Base-by-base conservation (phyloP, 2,113 vertebrate species). In the Gnathonemus echidnorhynchus region DNA sequence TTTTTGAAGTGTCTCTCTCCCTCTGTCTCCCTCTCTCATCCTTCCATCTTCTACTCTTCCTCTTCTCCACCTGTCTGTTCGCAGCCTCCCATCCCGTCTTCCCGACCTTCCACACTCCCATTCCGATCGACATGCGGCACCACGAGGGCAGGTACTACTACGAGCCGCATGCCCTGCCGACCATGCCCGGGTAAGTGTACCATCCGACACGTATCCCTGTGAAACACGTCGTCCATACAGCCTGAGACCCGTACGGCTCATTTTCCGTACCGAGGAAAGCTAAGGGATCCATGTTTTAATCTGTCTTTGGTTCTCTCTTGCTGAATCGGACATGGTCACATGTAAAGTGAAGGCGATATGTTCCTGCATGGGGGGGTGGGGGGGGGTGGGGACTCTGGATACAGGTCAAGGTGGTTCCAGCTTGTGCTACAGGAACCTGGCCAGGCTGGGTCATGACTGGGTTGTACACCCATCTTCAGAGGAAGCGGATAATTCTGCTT, bases 131-230 rank as follows among this genome's bases (percentile, higher is more conserved):
- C 96, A 97, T 98, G 97, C 96, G 98, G 91, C 98, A 99, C 95
- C 98, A 99, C 42, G 98, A 99, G 94, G 98, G 98, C 91, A 94
- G 98, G 91, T 99, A 99, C 96, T 98, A 98, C 97, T 99, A 98
- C 2, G 98, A 99, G 90, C 97, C 98, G 89, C 98, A 98, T 94
- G 95, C 97, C 88, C 96, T 99, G 92, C 98, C 99, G 91, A 58
- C 96, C 39, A 96, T 98, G 92, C 98, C 98, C 0, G 98, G 98
- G 98, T 99, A 97, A 96, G 98, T 97, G 77, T 90, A 9, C 2
- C n/a, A 1, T 48, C 87, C 9, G 8, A 27, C 58, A n/a, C 58
- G 58, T 10, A 3, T 62, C 56, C 2, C 10, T 77, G 13, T 35
- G 70, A 77, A 35, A 5, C 70, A 35, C 0, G 35, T 15, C n/a